Percentiles rank a stretch among this genome's conserved stretches.
These are phyloP conservation scores for Chaetodon trifasciatus DNA, from an alignment of 2,797 vertebrate species.

Conservation along the genomic window DNA sequence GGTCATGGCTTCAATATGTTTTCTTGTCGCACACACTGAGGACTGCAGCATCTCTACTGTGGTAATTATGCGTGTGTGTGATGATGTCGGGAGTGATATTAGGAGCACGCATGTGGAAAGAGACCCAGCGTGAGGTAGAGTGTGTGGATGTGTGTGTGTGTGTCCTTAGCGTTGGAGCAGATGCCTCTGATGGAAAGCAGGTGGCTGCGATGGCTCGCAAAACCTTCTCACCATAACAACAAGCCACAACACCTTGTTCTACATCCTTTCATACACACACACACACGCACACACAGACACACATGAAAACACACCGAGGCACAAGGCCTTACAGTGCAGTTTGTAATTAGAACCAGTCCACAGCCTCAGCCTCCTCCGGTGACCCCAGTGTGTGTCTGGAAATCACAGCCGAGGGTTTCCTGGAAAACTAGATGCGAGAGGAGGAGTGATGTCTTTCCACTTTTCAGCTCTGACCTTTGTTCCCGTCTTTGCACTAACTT, in stretches of 20 bases:
- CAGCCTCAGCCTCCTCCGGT: constrained; percentile 59
- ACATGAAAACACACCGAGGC: constrained; percentile 18
- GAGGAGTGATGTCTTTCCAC: constrained; percentile 27
- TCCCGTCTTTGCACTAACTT: neutral
- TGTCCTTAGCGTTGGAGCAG: constrained; percentile 25
- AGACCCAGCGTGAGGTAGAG: constrained; percentile 24
- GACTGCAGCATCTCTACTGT: constrained; percentile 18
- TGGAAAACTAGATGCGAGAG: constrained; percentile 37
- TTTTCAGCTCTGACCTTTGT: neutral
- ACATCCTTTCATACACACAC: constrained; percentile 34
- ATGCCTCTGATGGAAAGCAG: constrained; percentile 68
- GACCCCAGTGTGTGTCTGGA: constrained; percentile 69
- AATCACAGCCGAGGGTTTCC: constrained; percentile 54
- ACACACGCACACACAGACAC: constrained; percentile 29
- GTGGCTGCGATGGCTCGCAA: constrained; percentile 49
- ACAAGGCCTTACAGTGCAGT: constrained; percentile 63
- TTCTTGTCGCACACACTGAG: constrained; percentile 24
- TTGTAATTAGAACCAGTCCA: constrained; percentile 80
- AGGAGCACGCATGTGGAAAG: constrained; percentile 8
- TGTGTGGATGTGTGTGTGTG: constrained; percentile 2
- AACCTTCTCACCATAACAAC: constrained; percentile 56
- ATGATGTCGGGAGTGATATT: constrained; percentile 15
- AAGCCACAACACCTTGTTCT: constrained; percentile 71
- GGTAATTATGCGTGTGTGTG: constrained; percentile 8
- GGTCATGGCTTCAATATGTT: constrained; percentile 40